Evolutionary conservation across 1,140 invertebrate species (phyloP).

Genomic region (Drosophila dunni): DNA sequence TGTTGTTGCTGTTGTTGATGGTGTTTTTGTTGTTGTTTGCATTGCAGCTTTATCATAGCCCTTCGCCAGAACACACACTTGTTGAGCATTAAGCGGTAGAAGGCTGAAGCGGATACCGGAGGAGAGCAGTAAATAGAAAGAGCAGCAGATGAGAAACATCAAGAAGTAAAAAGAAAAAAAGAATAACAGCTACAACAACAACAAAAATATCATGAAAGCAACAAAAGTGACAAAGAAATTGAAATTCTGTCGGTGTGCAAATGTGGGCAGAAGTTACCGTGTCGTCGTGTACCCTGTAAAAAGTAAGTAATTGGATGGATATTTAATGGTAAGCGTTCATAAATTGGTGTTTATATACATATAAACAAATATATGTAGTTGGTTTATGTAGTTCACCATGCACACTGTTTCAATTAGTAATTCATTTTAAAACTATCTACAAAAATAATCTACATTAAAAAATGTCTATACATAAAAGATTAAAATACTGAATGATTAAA

Average conservation of each 20-base stretch:
- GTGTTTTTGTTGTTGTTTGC: constrained; percentile 30
- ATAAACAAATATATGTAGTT: too few species aligned
- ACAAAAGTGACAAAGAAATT: constrained; percentile 74
- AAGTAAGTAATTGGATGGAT: not conserved
- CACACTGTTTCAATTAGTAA: too few species aligned
- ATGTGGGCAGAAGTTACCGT: constrained; percentile 37
- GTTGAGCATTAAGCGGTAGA: constrained; percentile 40
- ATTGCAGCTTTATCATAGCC: constrained; percentile 46
- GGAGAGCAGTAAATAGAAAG: not conserved
- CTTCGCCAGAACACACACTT: constrained; percentile 38
- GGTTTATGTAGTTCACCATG: too few species aligned
- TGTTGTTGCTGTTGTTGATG: constrained; percentile 16
- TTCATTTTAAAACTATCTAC: too few species aligned
- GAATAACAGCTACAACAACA: constrained; percentile 45
- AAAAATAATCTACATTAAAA: too few species aligned
- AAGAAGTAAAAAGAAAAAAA: constrained; percentile 47
- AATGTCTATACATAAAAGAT: too few species aligned
- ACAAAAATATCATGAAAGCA: constrained; percentile 16
- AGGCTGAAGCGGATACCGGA: not conserved
- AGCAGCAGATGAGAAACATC: constrained; percentile 14
- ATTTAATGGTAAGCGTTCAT: too few species aligned
- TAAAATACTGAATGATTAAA: too few species aligned
- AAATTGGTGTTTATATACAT: too few species aligned
- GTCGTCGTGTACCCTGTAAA: constrained; percentile 9
- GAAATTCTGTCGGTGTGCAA: constrained; percentile 62